Evolutionary conservation across 2,113 vertebrate species (phyloP).

Genomic region (Eretmochelys imbricata): DNA sequence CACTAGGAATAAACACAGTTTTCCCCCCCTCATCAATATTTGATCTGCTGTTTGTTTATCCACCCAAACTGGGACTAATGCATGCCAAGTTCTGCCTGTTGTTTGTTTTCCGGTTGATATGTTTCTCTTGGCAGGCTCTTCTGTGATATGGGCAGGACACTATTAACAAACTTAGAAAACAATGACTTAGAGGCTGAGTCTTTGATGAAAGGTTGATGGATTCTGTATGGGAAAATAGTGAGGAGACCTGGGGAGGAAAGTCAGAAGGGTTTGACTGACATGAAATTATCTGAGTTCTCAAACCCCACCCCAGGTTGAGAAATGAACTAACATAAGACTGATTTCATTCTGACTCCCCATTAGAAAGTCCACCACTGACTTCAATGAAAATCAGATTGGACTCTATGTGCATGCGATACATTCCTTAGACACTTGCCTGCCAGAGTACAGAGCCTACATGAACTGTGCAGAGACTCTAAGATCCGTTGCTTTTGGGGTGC

Average conservation of each 20-base stretch:
- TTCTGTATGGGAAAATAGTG: slow-evolving; percentile 50
- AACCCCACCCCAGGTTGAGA: slow-evolving; percentile 27
- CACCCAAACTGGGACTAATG: slow-evolving; percentile 51
- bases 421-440: background rate
- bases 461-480: background rate
- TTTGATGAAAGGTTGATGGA: slow-evolving; percentile 69
- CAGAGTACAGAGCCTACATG: background rate
- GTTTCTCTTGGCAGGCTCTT: slow-evolving; percentile 69
- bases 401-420: background rate
- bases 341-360: background rate
- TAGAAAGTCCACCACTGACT: slow-evolving; percentile 47
- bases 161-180: slow-evolving; percentile 65
- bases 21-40: slow-evolving; percentile 44
- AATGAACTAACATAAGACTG: slow-evolving; percentile 61
- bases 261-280: slow-evolving; percentile 27
- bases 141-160: slow-evolving; percentile 61
- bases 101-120: slow-evolving; percentile 72
- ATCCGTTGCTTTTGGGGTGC: background rate
- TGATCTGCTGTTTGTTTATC: slow-evolving; percentile 69
- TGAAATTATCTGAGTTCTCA: slow-evolving; percentile 42
- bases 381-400: background rate
- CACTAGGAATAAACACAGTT: slow-evolving; percentile 64
- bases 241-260: slow-evolving; percentile 13
- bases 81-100: slow-evolving; percentile 66
- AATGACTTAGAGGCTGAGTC: slow-evolving; percentile 43